These are phyloP conservation scores for Mus musculus DNA, from an alignment of 2,113 vertebrate genomes.

Conservation along the genomic window DNA sequence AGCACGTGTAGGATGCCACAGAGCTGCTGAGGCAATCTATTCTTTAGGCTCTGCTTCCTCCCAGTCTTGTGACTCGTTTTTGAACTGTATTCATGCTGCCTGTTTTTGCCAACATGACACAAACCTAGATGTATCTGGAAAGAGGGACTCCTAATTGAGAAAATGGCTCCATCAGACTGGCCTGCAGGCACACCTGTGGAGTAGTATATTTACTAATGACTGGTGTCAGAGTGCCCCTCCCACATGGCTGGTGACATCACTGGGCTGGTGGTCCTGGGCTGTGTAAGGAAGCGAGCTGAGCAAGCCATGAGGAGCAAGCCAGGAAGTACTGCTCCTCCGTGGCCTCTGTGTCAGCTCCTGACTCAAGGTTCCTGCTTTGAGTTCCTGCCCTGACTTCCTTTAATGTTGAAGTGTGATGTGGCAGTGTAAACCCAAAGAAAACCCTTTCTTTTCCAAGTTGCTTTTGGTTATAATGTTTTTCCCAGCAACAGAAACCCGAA, in stretches of 20 bases:
- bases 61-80: not conserved
- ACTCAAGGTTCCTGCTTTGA: not conserved
- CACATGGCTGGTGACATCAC: not conserved
- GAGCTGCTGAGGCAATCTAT: not conserved
- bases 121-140: not conserved
- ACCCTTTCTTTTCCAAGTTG: not conserved
- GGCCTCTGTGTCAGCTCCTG: not conserved
- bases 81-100: not conserved
- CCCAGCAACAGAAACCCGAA: not conserved
- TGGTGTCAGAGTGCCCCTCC: not conserved
- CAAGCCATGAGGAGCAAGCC: not conserved
- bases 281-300: not conserved
- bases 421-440: not conserved
- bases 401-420: not conserved
- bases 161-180: not conserved
- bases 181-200: not conserved
- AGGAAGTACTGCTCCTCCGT: not conserved
- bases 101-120: not conserved
- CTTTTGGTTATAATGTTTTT: not conserved
- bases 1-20: not conserved
- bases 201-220: too few relatives aligned
- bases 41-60: not conserved
- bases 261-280: not conserved
- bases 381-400: not conserved
- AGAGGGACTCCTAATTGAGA: not conserved